Base-by-base conservation (phyloP, 2,113 vertebrate species). In the Narcine bancroftii region DNA sequence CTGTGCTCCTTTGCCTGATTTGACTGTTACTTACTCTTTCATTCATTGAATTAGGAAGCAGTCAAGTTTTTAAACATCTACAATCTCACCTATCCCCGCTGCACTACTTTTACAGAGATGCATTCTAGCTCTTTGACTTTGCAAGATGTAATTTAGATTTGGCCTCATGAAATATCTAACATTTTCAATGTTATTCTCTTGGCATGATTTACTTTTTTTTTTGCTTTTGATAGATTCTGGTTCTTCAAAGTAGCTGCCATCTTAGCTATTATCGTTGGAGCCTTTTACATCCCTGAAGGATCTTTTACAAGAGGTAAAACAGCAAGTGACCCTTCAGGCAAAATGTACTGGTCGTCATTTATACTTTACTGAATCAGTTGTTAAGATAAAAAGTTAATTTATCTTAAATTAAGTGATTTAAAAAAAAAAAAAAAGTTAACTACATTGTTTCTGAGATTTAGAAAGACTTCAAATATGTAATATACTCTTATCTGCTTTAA, bases 201-300 rank as follows among this genome's bases (percentile, higher is more conserved):
- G 13, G 50, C 24, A 93, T 66, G 63, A 93, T 93, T 94, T 29
- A 69, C 89, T 60, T 79, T 26, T 92, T 92, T 0, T 94, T 79
- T 94, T 42, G n/a, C 5, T 77, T 92, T 81, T 63, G 66, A 94
- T 93, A 99, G 99, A 94, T 99, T 97, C 95, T 99, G 99, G 99
- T 98, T 98, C 95, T 98, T 98, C 94, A 99, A 99, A 96, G 94
- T 98, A 92, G 96, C 95, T 93, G 96, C 95, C 76, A 95, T 99
- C 89, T 94, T 98, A 93, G 97, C 95, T n/a, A 93, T 99, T 93
- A 98, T 96, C 95, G 96, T 96, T 60, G 98, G 97, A 93, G 97
- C 98, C 53, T 99, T 99, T 95, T 98, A 98, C 93, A 98, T 99
- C 93, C 98, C 98, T 0, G 97, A 98, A 77, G 96, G 96, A 72